Conservation (phyloP, 1,140 invertebrate genomes). For the Streblospio benedicti region DNA sequence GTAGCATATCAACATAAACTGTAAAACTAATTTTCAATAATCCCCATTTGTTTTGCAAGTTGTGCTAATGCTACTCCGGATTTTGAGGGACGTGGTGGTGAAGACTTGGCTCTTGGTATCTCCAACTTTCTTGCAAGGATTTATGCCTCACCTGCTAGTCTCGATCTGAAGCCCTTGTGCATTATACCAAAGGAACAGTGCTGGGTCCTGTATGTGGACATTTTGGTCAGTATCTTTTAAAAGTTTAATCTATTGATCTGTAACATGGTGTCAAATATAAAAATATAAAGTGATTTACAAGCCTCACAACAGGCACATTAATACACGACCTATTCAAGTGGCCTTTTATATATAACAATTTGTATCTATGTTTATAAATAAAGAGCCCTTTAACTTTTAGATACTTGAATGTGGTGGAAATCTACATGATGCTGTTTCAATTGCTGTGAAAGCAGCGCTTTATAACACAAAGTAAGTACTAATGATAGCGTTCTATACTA, state of each 20-base stretch:
- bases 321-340: too few relatives aligned
- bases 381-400: too few relatives aligned
- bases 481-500: background rate
- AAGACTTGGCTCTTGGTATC: slow-evolving; percentile 75
- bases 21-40: background rate
- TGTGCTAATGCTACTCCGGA: slow-evolving; percentile 90
- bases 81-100: slow-evolving; percentile 89
- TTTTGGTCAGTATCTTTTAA: slow-evolving; percentile 70
- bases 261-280: too few relatives aligned
- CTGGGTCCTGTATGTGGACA: slow-evolving; percentile 88
- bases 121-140: slow-evolving; percentile 66
- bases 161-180: slow-evolving; percentile 71
- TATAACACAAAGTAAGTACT: slow-evolving; percentile 58
- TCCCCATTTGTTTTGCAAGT: slow-evolving; percentile 47
- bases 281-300: too few relatives aligned
- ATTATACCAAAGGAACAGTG: slow-evolving; percentile 77
- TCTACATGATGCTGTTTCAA: slow-evolving; percentile 67
- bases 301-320: too few relatives aligned
- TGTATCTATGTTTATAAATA: too few relatives aligned
- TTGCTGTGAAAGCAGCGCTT: slow-evolving; percentile 84
- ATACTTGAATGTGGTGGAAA: slow-evolving; percentile 90
- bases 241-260: slow-evolving; percentile 4
- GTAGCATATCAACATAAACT: slow-evolving; percentile 3
- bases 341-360: too few relatives aligned
- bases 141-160: slow-evolving; percentile 64